Evolutionary conservation across 2,888 invertebrate genomes (phyloP).

Genomic region (Trissolcus japonicus): DNA sequence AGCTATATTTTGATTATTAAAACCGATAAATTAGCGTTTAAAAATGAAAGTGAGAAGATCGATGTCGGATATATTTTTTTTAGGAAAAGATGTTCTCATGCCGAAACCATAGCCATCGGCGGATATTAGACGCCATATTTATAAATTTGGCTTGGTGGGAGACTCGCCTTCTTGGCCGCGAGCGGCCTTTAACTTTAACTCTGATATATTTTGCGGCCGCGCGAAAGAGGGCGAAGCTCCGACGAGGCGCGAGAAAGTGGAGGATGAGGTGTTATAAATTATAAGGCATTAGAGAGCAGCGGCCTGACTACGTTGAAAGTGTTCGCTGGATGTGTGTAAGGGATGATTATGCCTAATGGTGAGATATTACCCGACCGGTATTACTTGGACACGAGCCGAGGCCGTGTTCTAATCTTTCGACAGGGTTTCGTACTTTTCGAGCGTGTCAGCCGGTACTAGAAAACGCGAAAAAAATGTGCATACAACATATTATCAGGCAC

Average conservation of each 20-base stretch:
- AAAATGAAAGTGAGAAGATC: constrained; percentile 49
- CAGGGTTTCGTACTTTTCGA: constrained; percentile 75
- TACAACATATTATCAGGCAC: not conserved
- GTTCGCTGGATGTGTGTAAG: constrained; percentile 73
- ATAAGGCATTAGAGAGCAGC: constrained; percentile 73
- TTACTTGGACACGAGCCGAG: constrained; percentile 74
- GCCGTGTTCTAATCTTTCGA: constrained; percentile 76
- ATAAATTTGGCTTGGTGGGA: constrained; percentile 66
- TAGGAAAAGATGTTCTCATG: constrained; percentile 39
- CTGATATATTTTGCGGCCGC: constrained; percentile 71
- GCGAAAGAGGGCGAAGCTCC: constrained; percentile 43
- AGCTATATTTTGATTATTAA: constrained; percentile 55
- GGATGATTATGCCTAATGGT: constrained; percentile 77
- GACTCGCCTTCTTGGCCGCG: constrained; percentile 63
- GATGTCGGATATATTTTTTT: constrained; percentile 24
- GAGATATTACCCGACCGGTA: constrained; percentile 75
- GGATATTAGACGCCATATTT: constrained; percentile 69
- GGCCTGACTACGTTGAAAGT: constrained; percentile 64
- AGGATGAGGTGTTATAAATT: constrained; percentile 73
- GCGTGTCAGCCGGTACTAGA: constrained; percentile 42
- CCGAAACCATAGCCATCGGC: constrained; percentile 47
- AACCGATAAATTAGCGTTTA: constrained; percentile 53
- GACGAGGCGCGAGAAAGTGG: constrained; percentile 58
- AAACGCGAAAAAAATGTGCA: constrained; percentile 22
- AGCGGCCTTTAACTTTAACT: constrained; percentile 71